Evolutionary conservation across 2,113 vertebrate genomes (phyloP), one percentile per base, ranked within the genome.

Genomic region (Steatornis caripensis): DNA sequence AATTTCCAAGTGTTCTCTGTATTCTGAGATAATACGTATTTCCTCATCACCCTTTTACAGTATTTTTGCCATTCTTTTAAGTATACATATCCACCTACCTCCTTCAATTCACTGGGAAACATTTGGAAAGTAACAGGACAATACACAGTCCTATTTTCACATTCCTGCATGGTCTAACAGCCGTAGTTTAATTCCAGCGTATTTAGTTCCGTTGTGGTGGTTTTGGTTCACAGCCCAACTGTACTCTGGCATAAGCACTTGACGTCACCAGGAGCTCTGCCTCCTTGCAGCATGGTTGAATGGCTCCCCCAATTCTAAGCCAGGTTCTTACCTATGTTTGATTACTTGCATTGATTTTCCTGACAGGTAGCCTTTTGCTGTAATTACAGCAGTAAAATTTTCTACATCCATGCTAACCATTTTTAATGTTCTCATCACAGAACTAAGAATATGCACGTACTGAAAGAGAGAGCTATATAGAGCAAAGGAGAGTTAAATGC

Each of bases 331-430:
- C 84, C 90, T 79, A 3, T 57, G 58, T 77, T 93, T 94, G 90
- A 91, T 90, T 90, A 90, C 90, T 88, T 77, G 68, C 93, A 90
- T 93, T 87, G 94, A 82, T 91, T 96, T 91, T 94, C 81, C 45
- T 89, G 95, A 94, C 93, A 96, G 74, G 84, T 90, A 95, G 91
- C 78, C 82, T 96, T 95, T 96, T 80, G 64, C 75, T 90, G 49
- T 80, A 96, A 96, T 96, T 96, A 74, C 48, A 82, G 84, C 61
- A 95, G 57, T 88, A 93, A 94, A 54, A 54, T 80, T 65, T 94
- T 94, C 65, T 95, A 91, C 87, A 83, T 37, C 62, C 83, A 37
- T 11, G n/a, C 79, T 93, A 91, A 85, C 66, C 54, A 54, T 65
- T 88, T 96, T 86, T 87, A 90, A 74, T 20, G 60, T 86, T 88